phyloP scores from a whole-genome alignment of 92 coral and sea anemone genomes.

The Plumapathes pennacea region DNA sequence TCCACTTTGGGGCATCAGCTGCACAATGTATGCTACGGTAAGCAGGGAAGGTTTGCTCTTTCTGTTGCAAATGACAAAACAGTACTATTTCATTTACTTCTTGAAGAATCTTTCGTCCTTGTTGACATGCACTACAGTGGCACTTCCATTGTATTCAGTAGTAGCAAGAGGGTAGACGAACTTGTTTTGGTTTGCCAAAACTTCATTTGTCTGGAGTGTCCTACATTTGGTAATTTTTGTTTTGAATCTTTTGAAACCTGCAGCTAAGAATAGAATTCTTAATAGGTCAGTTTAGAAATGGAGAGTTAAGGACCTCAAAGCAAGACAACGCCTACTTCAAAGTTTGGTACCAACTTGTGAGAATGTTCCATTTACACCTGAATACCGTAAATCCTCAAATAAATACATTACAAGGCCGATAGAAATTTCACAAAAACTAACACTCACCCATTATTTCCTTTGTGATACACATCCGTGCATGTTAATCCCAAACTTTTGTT shows the following conservation, averaged over 20 bases:
- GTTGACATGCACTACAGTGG: conserved; percentile 44
- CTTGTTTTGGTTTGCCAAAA: conserved; percentile 31
- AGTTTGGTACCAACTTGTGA: too few species aligned
- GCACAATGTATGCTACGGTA: conserved; percentile 1
- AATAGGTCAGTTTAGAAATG: too few species aligned
- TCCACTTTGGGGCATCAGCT: conserved; percentile 15
- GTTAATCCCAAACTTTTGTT: too few species aligned
- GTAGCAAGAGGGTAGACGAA: neutral
- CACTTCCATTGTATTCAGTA: conserved; percentile 26
- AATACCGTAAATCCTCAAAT: too few species aligned
- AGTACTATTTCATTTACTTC: conserved; percentile 17
- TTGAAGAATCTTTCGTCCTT: conserved; percentile 10
- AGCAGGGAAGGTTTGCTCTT: conserved; percentile 1
- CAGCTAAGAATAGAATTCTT: too few species aligned
- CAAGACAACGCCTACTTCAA: too few species aligned
- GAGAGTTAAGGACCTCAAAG: too few species aligned
- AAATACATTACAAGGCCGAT: too few species aligned
- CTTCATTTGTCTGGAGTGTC: conserved; percentile 15
- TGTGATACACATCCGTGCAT: too few species aligned
- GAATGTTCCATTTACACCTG: too few species aligned
- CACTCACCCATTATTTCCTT: too few species aligned
- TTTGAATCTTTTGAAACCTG: conserved; percentile 6
- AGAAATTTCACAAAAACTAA: too few species aligned
- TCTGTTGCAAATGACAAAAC: conserved; percentile 31
- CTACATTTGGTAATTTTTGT: conserved; percentile 14